Conservation (phyloP, 2,113 vertebrate species). For the Gavialis gangeticus region DNA sequence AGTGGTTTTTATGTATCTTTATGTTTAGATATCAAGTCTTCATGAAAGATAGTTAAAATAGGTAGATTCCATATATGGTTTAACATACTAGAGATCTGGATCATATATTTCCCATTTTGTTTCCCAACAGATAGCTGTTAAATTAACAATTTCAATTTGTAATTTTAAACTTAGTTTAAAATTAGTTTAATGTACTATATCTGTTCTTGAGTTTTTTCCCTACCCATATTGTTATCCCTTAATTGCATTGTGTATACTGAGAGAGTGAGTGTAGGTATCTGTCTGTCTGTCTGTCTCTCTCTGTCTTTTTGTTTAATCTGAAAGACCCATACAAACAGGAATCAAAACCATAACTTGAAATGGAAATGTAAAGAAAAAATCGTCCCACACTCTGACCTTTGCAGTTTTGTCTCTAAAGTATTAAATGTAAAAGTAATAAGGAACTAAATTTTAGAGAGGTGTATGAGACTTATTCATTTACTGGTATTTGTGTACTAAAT, state of each 20-base stretch:
- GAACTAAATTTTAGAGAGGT: neutral
- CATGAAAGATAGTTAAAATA: neutral
- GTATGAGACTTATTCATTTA: neutral
- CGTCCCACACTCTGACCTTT: too few species aligned
- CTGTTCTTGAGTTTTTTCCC: neutral
- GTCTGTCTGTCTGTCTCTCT: rapidly evolving
- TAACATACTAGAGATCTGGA: neutral
- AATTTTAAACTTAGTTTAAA: neutral
- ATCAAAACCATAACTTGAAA: too few species aligned
- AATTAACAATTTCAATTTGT: neutral
- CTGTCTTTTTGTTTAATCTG: neutral
- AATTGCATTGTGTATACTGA: too few species aligned
- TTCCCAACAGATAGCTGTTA: neutral
- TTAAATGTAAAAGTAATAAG: neutral
- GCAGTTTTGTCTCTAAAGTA: neutral
- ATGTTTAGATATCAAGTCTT: neutral
- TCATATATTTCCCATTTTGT: neutral
- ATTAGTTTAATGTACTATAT: neutral
- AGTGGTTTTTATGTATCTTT: neutral
- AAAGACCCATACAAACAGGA: too few species aligned
- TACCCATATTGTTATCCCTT: too few species aligned
- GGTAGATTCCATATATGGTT: neutral
- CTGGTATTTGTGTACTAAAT: neutral
- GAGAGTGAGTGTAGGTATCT: neutral
- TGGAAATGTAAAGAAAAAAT: too few species aligned